These are phyloP conservation scores for Polyploca ridens DNA, from an alignment of 2,888 invertebrate genomes.

Conservation along the genomic window DNA sequence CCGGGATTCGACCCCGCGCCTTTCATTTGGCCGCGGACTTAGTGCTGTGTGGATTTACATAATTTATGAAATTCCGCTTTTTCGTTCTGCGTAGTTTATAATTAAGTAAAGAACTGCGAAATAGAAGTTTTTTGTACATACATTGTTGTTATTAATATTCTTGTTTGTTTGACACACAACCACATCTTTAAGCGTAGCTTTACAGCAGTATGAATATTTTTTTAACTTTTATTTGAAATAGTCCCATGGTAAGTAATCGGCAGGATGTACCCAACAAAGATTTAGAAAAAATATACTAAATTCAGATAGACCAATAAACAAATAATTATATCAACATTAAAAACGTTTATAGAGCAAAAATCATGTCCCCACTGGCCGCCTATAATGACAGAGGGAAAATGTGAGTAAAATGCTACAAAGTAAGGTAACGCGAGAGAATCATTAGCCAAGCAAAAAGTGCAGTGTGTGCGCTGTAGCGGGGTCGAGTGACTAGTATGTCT, in stretches of 20 bases:
- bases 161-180: too few relatives aligned
- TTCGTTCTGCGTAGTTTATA: conserved; percentile 23
- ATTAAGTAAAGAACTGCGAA: conserved; percentile 22
- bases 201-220: too few relatives aligned
- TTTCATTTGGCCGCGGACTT: conserved; percentile 1
- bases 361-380: neutral
- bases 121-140: neutral
- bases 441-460: conserved; percentile 50
- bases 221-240: too few relatives aligned
- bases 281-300: too few relatives aligned
- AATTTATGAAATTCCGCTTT: conserved; percentile 33
- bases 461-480: conserved; percentile 40
- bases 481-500: conserved; percentile 28
- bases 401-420: conserved; percentile 2
- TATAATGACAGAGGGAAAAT: neutral
- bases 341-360: neutral
- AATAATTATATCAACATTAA: too few relatives aligned
- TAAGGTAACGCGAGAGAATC: conserved; percentile 35
- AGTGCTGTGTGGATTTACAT: conserved; percentile 30
- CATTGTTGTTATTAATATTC: neutral
- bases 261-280: too few relatives aligned
- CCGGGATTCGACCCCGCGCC: conserved; percentile 6
- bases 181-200: too few relatives aligned
- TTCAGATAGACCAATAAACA: too few relatives aligned
- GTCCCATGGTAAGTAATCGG: too few relatives aligned